phyloP scores from a whole-genome alignment of 23 tunicate genomes.

The Pegea sp. region DNA sequence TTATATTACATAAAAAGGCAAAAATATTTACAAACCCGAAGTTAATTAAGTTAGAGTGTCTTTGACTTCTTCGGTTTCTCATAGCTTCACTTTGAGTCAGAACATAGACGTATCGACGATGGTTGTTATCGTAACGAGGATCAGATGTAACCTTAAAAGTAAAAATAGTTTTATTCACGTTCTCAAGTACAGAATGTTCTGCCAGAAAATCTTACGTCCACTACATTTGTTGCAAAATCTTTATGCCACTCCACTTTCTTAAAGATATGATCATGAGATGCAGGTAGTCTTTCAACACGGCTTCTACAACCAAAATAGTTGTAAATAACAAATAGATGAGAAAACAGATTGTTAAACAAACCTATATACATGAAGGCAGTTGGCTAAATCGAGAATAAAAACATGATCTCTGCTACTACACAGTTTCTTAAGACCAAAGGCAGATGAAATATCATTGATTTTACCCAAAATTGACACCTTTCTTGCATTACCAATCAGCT shows the following conservation, averaged over 20 bases:
- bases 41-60: no score
- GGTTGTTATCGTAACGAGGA: constrained; percentile 72
- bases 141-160: constrained; percentile 76
- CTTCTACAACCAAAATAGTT: background rate
- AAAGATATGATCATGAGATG: constrained; percentile 59
- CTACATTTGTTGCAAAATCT: constrained; percentile 67
- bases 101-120: constrained; percentile 81
- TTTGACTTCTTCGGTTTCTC: constrained; percentile 24
- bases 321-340: background rate
- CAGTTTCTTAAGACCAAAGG: constrained; percentile 54
- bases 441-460: constrained; percentile 23
- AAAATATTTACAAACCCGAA: background rate
- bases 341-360: background rate
- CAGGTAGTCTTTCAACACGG: constrained; percentile 66
- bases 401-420: constrained; percentile 87
- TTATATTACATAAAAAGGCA: background rate
- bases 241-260: constrained; percentile 60
- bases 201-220: constrained; percentile 30
- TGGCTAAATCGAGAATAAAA: constrained; percentile 45
- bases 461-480: constrained; percentile 8
- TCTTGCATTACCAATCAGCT: constrained; percentile 34
- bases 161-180: background rate
- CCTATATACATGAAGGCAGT: constrained; percentile 74
- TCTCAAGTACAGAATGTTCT: constrained; percentile 1
- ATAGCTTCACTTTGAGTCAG: constrained; percentile 75